Base-by-base conservation (phyloP, 2,888 invertebrate species). In the Nymphalis polychloros region DNA sequence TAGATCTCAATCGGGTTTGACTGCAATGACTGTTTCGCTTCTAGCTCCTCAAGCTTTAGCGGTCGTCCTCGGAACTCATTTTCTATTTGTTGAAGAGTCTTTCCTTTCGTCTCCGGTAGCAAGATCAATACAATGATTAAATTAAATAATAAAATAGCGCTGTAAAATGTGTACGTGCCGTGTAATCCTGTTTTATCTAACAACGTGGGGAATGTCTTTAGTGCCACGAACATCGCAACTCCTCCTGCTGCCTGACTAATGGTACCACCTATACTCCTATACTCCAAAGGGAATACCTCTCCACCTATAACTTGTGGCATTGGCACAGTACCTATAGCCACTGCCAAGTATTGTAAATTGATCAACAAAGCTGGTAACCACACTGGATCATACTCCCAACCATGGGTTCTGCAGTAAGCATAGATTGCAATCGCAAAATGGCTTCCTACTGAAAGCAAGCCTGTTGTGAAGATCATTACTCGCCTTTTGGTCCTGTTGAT, bases 291-390 rank as follows among this genome's bases (percentile, higher is more conserved):
- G 73, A 95, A 95, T 0, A 96, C 89, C 79, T 96, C 96, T 0
- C 95, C 95, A 48, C 94, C 94, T 85, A 96, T 93, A 7, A 95
- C 94, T 88, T 94, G 95, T 0, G 96, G 95, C 68, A 96, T 76
- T 0, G 95, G 95, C 13, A 94, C 85, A 78, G 94, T 87, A 0
- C 95, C 95, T 1, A 94, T 84, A 3, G 93, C 91, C 1, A 94
- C 89, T 13, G 93, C 92, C 17, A 93, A 87, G 57, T 93, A 93
- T 72, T 94, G 94, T 1, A 89, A 72, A 76, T 95, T 83, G 57
- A 94, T 80, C 76, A 93, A 79, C 72, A 93, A 71, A 71, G 93
- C 83, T 0, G 93, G 89, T 5, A 93, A 76, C 90, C 92, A 93
- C 0, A 89, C 75, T 7, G 83, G 80, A 16, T 86, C 85, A 59